phyloP scores from a whole-genome alignment of 2,113 vertebrate genomes.

The Brachyistius frenatus region DNA sequence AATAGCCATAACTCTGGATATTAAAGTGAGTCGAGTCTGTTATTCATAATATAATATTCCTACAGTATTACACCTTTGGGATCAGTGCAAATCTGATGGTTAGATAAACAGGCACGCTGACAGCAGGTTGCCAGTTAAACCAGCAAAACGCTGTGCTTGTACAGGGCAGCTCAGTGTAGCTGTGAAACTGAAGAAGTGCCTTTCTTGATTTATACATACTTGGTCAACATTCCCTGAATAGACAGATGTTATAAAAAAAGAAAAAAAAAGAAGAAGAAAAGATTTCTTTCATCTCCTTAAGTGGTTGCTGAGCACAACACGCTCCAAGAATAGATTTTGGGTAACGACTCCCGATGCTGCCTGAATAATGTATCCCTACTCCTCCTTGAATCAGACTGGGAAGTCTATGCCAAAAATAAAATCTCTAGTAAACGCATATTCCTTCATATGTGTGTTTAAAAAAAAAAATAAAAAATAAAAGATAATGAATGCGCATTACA shows the following conservation, averaged over 20 bases:
- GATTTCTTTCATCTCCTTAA: slow-evolving; percentile 70
- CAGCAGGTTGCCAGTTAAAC: slow-evolving; percentile 36
- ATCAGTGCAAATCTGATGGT: slow-evolving; percentile 20
- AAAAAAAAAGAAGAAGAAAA: neutral
- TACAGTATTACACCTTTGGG: slow-evolving; percentile 4
- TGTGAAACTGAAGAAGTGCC: slow-evolving; percentile 18
- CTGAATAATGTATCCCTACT: slow-evolving; percentile 71
- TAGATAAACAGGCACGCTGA: slow-evolving; percentile 14
- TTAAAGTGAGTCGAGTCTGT: neutral
- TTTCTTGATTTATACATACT: slow-evolving; percentile 24
- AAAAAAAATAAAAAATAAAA: slow-evolving; percentile 4
- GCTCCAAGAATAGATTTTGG: slow-evolving; percentile 67
- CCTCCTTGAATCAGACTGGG: slow-evolving; percentile 57
- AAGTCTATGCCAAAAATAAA: slow-evolving; percentile 71
- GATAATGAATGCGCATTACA: slow-evolving; percentile 54
- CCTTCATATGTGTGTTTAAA: slow-evolving; percentile 57
- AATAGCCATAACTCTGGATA: slow-evolving; percentile 8
- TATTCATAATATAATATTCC: slow-evolving; percentile 16
- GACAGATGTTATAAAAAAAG: slow-evolving; percentile 44
- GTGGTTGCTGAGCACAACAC: slow-evolving; percentile 63
- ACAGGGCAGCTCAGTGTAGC: neutral
- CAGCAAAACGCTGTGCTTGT: slow-evolving; percentile 31
- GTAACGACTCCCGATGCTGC: slow-evolving; percentile 65
- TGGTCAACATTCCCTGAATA: slow-evolving; percentile 58
- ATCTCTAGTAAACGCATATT: slow-evolving; percentile 65